phyloP scores from a whole-genome alignment of 2,797 vertebrate genomes.

The Neoniphon sammara region DNA sequence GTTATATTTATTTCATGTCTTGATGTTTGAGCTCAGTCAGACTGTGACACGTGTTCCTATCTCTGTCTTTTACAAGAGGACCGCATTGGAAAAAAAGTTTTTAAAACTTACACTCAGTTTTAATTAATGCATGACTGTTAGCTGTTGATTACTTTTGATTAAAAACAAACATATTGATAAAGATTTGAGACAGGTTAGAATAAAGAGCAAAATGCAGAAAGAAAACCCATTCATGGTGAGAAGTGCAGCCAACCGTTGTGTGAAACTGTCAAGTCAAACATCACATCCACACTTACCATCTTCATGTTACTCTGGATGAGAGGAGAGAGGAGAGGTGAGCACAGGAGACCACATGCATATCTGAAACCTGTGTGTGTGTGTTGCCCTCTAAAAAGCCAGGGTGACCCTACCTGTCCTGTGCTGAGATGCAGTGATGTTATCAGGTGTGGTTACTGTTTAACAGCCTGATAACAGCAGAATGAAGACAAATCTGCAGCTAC shows the following conservation, averaged over 20 bases:
- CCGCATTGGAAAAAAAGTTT: too few species aligned
- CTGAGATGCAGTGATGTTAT: not conserved
- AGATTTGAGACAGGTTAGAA: not conserved
- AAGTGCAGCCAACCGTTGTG: not conserved
- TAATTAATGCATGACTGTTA: too few species aligned
- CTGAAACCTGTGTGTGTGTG: not conserved
- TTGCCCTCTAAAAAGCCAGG: not conserved
- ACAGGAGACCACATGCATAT: not conserved
- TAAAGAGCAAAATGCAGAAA: not conserved
- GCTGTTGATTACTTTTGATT: too few species aligned
- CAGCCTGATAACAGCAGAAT: constrained; percentile 7
- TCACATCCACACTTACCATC: constrained; percentile 88
- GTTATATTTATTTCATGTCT: too few species aligned
- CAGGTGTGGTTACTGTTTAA: constrained; percentile 24
- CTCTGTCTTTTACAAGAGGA: too few species aligned
- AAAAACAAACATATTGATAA: too few species aligned
- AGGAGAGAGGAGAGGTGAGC: constrained; percentile 10
- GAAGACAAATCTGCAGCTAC: not conserved
- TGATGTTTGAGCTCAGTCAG: too few species aligned
- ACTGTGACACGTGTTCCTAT: too few species aligned
- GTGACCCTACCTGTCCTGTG: not conserved
- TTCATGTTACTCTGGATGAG: constrained; percentile 87
- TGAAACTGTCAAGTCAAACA: constrained; percentile 57
- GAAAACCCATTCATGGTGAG: not conserved
- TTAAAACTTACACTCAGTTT: too few species aligned